phyloP scores from a whole-genome alignment of 2,113 vertebrate species.

The Synchiropus splendidus region DNA sequence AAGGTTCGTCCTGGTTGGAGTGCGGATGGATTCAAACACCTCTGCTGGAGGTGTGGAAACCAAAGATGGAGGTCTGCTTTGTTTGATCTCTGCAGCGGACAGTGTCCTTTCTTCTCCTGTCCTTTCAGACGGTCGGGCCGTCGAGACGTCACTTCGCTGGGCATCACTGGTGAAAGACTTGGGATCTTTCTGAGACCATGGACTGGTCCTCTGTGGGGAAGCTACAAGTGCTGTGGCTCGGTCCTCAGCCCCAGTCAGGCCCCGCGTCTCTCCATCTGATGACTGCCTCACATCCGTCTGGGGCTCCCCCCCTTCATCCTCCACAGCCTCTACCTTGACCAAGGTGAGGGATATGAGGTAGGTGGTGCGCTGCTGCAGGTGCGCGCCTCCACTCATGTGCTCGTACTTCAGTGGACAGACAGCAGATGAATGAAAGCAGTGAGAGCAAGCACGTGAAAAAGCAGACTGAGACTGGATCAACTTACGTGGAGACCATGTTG shows the following conservation, averaged over 20 bases:
- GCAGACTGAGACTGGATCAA: too few species aligned
- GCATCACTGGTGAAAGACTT: conserved; percentile 19
- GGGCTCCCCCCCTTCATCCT: conserved; percentile 60
- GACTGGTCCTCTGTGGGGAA: conserved; percentile 4
- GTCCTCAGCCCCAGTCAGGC: conserved; percentile 11
- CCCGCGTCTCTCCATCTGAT: not conserved
- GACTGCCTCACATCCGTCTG: not conserved
- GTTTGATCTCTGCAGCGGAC: conserved; percentile 26
- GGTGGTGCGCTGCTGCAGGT: conserved; percentile 86
- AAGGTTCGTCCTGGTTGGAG: conserved; percentile 46
- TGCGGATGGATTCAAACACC: conserved; percentile 30
- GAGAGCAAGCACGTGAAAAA: too few species aligned
- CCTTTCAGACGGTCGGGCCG: conserved; percentile 42
- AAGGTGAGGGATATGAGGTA: conserved; percentile 94
- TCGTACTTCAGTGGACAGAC: conserved; percentile 38
- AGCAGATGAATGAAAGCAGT: not conserved
- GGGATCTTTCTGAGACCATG: conserved; percentile 32
- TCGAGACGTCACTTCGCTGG: conserved; percentile 20
- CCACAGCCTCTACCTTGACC: conserved; percentile 83
- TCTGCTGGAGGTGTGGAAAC: conserved; percentile 15
- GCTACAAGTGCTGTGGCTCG: conserved; percentile 16
- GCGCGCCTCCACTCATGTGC: conserved; percentile 75
- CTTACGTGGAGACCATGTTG: too few species aligned
- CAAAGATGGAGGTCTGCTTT: conserved; percentile 20
- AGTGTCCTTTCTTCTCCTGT: conserved; percentile 16